A percentile compares a stretch with the other conserved stretches of the same genome.
phyloP scores from a whole-genome alignment of 2,888 invertebrate species.

The Microctonus aethiopoides region DNA sequence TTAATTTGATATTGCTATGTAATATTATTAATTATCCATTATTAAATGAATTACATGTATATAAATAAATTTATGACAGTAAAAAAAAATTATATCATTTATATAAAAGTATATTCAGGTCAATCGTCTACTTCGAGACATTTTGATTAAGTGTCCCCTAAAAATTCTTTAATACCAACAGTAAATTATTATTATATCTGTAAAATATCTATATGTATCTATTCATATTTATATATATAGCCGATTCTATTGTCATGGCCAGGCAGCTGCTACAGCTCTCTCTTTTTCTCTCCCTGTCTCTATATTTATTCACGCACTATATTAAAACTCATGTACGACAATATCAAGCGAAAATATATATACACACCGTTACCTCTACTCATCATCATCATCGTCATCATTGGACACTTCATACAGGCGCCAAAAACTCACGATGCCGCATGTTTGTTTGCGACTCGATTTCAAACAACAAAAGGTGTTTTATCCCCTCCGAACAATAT shows the following conservation, averaged over 20 bases:
- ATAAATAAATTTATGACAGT: too few relatives aligned
- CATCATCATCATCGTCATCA: conserved; percentile 13
- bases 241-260: background rate
- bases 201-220: background rate
- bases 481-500: conserved; percentile 55
- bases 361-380: background rate
- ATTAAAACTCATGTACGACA: background rate
- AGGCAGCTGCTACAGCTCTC: background rate
- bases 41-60: too few relatives aligned
- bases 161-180: background rate
- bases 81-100: too few relatives aligned
- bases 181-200: background rate
- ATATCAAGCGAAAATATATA: too few relatives aligned
- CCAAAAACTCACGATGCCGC: conserved; percentile 23
- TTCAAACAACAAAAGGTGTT: conserved; percentile 57
- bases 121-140: conserved; percentile 30
- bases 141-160: background rate
- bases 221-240: background rate
- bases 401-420: background rate
- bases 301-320: background rate
- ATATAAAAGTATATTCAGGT: background rate
- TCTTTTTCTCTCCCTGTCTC: too few relatives aligned
- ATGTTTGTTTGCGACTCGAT: conserved; percentile 61
- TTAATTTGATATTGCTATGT: too few relatives aligned
- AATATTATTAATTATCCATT: too few relatives aligned